phyloP scores from a whole-genome alignment of 1,140 invertebrate species.

The Daktulosphaira vitifoliae region DNA sequence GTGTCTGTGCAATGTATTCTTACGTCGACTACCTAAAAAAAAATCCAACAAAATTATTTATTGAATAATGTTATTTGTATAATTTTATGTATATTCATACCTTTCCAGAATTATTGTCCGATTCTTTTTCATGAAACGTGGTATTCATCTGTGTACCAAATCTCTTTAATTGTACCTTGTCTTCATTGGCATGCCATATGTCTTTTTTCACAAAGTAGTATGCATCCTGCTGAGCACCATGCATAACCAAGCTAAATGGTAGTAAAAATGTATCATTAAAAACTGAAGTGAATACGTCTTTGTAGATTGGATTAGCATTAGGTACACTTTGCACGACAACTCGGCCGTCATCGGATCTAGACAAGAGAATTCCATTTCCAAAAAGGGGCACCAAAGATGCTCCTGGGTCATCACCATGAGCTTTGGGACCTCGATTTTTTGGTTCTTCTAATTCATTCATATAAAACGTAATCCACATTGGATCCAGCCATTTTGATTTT shows the following conservation, averaged over 20 bases:
- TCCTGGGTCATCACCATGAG: conserved; percentile 32
- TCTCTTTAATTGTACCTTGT: conserved; percentile 76
- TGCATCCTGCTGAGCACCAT: conserved; percentile 74
- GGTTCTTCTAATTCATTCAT: conserved; percentile 12
- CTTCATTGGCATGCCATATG: conserved; percentile 74
- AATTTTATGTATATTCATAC: no score
- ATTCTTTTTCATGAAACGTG: conserved; percentile 79
- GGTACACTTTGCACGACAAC: conserved; percentile 78
- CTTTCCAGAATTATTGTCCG: conserved; percentile 43
- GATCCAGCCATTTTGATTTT: conserved; percentile 6
- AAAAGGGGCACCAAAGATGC: conserved; percentile 67
- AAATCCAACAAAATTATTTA: no score
- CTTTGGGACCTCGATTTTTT: not conserved
- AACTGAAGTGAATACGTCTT: conserved; percentile 87
- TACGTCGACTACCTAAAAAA: conserved; percentile 56
- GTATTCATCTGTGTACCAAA: conserved; percentile 86
- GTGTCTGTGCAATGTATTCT: conserved; percentile 76
- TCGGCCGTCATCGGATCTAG: conserved; percentile 63
- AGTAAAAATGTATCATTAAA: conserved; percentile 84
- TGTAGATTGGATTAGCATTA: conserved; percentile 74
- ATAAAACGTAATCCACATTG: conserved; percentile 25
- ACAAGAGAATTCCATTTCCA: conserved; percentile 82
- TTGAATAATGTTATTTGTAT: no score
- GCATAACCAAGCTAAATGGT: conserved; percentile 78
- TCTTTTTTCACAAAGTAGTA: conserved; percentile 94